Evolutionary conservation across 2,888 invertebrate genomes (phyloP), one percentile per base, ranked within the genome.

Genomic region (Acronicta leporina): DNA sequence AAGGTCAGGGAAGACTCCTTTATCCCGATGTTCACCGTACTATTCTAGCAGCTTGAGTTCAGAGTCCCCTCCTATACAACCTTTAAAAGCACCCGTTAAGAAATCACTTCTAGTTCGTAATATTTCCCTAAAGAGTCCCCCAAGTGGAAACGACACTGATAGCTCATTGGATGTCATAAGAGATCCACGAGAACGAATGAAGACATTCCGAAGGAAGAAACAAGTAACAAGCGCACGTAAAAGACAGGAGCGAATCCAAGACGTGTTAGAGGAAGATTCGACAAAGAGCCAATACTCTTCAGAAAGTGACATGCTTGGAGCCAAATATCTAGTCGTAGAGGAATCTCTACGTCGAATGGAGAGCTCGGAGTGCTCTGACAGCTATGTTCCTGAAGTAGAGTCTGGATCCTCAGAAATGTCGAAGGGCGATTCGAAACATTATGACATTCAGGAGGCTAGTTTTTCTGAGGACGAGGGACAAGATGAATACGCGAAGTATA

Each of bases 31-130:
- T 81, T 96, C 97, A 1, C 96, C 97, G 0, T 97, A 97, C 83
- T 97, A 97, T 85, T 97, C 97, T 30, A 97, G 96, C 80, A 97
- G 97, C 79, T 89, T 97, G 42, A 97, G 97, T 82, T 96, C 96
- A 0, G 97, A 97, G 77, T 96, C 96, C 27, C 96, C 96, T 2
- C 96, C 96, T 2, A 95, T 96, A 84, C 95, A 95, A 60, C 95
- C 96, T 35, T 94, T 95, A 48, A 96, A 96, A 78, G 95, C 96
- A 7, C 95, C 96, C 0, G 95, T 95, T 15, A 97, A 96, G 86
- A 95, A 95, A 52, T 95, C 96, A 0, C 80, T 96, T 33, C 88
- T 96, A 4, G 95, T 95, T 64, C 92, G 95, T 71, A 94, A 96
- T 69, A 95, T 95, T 77, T 95, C 96, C 13, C 88, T 96, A 35